Evolutionary conservation across 1,140 invertebrate species (phyloP), one percentile per base, ranked within the genome.

Genomic region (Linepithema humile): DNA sequence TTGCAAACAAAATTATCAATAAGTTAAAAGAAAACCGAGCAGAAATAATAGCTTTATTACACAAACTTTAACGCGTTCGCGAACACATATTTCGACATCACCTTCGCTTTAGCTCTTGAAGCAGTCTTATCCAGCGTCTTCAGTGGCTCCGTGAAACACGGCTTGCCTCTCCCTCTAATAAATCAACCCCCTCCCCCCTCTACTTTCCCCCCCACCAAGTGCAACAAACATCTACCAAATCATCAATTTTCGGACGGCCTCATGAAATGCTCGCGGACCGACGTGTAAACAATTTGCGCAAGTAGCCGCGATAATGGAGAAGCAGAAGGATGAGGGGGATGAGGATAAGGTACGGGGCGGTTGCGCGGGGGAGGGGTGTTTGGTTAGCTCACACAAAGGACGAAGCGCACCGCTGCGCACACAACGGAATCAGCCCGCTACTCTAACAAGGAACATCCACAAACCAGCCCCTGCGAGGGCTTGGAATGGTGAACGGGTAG

Each of bases 321-420:
- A 55, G 75, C 64, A 69, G 64, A 29, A 70, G 35, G 64, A 80
- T 69, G 38, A 80, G 23, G 64, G 48, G 48, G 35, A 43, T 82
- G 70, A 62, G 43, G 57, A 43, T 77, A 62, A 67, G 50, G 57
- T 40, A 40, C 32, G 32, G 45, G 62, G 23, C 1, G 48, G 65
- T 5, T 12, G 62, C 20, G 45, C 23, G 23, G 43, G n/a, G 38
- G 10, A 12, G 32, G 55, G 35, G 50, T 88, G 86, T 88, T 88
- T 88, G 83, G 87, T 85, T 85, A 88, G 86, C 83, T 88, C 80
- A 88, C 75, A 88, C 86, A 88, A 85, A 88, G 86, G 87, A 88
- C 84, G 35, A 70, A 75, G 65, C 75, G 43, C 75, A 74, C 65
- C 43, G 74, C 75, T 88, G 45, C 87, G 75, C 83, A 72, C 83